Base-by-base conservation (phyloP, 23 tunicate species). In the Clavelina lepadiformis region DNA sequence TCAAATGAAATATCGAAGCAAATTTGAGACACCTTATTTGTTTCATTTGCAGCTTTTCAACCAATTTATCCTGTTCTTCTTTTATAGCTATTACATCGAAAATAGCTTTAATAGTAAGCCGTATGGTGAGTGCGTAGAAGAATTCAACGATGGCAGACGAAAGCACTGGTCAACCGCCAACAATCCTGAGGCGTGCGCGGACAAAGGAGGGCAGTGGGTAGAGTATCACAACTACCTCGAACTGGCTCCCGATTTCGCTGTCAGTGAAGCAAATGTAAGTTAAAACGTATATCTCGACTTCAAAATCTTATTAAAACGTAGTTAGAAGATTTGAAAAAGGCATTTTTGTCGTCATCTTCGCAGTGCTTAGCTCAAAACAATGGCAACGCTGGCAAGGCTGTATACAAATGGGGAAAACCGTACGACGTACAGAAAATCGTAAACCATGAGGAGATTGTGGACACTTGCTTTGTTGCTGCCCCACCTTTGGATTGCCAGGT, bases 331-430 rank as follows among this genome's bases (percentile, higher is more conserved):
- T 21, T 15, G 21, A 15, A 54, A 15, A 54, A 54, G 8, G 21
- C 19, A 52, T 22, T n/a, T n/a, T n/a, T n/a, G n/a, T n/a, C n/a
- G n/a, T n/a, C n/a, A n/a, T 50, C 21, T 67, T 67, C 7, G 22
- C 59, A 89, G 97, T 89, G 97, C 38, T 45, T 75, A 24, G 52
- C 56, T 20, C 56, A 69, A 31, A 87, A 89, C 76, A 64, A 51
- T 37, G 69, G 47, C 1, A 61, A 45, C 31, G n/a, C n/a, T n/a
- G 51, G 36, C 21, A 71, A 71, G 6, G 38, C 81, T 8, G 50
- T 49, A 8, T 89, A 89, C 77, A 76, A 46, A 56, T 89, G 97
- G 97, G 97, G 97, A 8, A 63, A 68, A 50, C 83, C 97, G 8
- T 89, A 81, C 58, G 89, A 81, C 44, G 55, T 55, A 25, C 45